Percentiles rank a stretch among this genome's conserved stretches.
Evolutionary conservation across 2,888 invertebrate genomes (phyloP).

Genomic region (Rhagium mordax): DNA sequence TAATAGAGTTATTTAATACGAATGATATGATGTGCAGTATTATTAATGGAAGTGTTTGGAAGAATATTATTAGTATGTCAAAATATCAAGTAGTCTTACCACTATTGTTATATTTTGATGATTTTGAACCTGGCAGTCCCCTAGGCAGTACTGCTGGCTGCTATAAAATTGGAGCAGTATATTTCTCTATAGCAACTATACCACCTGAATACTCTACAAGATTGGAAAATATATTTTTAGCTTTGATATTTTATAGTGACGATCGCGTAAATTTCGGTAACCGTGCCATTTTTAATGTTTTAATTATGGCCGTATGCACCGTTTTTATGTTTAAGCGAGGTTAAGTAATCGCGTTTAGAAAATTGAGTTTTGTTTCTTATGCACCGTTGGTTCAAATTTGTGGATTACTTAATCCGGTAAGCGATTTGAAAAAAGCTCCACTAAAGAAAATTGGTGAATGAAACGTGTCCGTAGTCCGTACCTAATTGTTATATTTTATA

Average conservation of each 20-base stretch:
- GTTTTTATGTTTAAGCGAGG: no score
- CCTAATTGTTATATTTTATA: no score
- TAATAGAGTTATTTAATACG: conserved; percentile 3
- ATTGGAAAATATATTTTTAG: background rate
- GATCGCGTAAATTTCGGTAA: background rate
- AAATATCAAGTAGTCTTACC: background rate
- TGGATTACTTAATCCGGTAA: no score
- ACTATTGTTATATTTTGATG: background rate
- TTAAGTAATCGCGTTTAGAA: no score
- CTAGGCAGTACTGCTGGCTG: conserved; percentile 16
- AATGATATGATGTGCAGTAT: background rate
- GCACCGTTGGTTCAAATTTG: no score
- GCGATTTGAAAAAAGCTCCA: no score
- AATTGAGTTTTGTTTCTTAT: no score
- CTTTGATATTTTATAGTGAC: background rate
- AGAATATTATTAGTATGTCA: background rate
- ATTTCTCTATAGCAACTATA: conserved; percentile 21
- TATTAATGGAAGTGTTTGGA: background rate
- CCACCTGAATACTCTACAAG: no score
- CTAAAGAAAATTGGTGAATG: no score
- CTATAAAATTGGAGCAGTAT: conserved; percentile 30
- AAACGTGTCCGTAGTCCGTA: no score
- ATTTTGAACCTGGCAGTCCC: conserved; percentile 19
- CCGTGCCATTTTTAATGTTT: background rate
- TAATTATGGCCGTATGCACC: no score